phyloP scores from a whole-genome alignment of 2,797 vertebrate genomes.

The Pterois miles region DNA sequence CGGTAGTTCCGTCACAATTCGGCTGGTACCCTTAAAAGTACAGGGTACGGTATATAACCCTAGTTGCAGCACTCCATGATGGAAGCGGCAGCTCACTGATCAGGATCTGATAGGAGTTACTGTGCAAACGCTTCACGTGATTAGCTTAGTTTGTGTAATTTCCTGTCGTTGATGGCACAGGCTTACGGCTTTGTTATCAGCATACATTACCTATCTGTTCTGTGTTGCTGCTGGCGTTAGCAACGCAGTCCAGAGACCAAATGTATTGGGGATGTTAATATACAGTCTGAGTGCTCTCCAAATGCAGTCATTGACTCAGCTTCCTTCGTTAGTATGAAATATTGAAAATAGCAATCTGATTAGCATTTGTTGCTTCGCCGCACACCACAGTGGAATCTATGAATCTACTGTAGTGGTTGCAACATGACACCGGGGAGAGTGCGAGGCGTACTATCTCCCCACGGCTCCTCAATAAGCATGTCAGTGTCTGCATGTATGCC shows the following conservation, averaged over 20 bases:
- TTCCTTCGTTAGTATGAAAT: slow-evolving; percentile 27
- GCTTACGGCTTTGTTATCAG: neutral
- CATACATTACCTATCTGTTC: neutral
- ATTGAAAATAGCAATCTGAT: slow-evolving; percentile 29
- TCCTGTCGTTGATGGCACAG: neutral
- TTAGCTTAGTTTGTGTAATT: neutral
- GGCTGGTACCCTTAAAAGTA: too few species aligned
- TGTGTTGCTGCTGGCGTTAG: neutral
- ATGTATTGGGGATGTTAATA: neutral
- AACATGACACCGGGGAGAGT: slow-evolving; percentile 15
- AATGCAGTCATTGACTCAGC: neutral
- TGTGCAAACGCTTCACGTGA: neutral
- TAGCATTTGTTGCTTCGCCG: slow-evolving; percentile 13
- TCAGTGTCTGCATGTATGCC: slow-evolving; percentile 9
- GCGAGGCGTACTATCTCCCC: neutral
- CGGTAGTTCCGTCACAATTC: too few species aligned
- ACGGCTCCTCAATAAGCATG: neutral
- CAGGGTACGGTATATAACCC: too few species aligned
- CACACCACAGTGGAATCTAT: slow-evolving; percentile 4
- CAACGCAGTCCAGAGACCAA: neutral
- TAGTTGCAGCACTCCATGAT: neutral
- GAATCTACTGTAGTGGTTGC: slow-evolving; percentile 3
- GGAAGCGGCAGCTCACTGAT: slow-evolving; percentile 1
- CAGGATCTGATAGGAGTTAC: neutral
- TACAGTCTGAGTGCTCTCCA: neutral